Percentiles rank a stretch among this genome's conserved stretches.
phyloP scores from a whole-genome alignment of 2,888 invertebrate species.

The Macropis europaea region DNA sequence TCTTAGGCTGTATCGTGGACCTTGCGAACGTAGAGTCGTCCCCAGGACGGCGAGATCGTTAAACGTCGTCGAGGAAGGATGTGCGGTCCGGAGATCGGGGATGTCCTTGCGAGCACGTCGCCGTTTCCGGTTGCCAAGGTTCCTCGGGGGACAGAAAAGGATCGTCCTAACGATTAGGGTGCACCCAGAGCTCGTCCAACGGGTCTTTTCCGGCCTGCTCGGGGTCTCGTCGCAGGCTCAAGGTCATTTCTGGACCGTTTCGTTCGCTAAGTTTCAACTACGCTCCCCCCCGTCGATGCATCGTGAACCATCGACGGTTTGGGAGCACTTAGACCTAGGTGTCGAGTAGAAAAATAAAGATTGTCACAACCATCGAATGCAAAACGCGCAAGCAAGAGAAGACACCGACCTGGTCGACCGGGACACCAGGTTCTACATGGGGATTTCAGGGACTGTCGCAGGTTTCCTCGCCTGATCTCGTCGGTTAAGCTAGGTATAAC shows the following conservation, averaged over 20 bases:
- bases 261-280: no score
- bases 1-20: slow-evolving; percentile 48
- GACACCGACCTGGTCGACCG: slow-evolving; percentile 3
- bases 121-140: slow-evolving; percentile 21
- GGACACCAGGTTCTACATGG: background rate
- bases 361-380: slow-evolving; percentile 33
- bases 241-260: background rate
- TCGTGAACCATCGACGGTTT: background rate
- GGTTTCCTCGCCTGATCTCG: background rate
- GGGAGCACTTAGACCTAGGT: slow-evolving; percentile 13
- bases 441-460: background rate
- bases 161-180: slow-evolving; percentile 3
- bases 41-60: slow-evolving; percentile 35
- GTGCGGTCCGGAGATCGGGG: slow-evolving; percentile 38
- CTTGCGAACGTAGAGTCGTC: slow-evolving; percentile 56
- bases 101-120: slow-evolving; percentile 36
- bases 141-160: slow-evolving; percentile 17
- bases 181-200: slow-evolving; percentile 32
- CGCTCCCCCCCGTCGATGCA: background rate
- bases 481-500: slow-evolving; percentile 18
- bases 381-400: background rate
- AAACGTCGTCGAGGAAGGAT: slow-evolving; percentile 31
- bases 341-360: slow-evolving; percentile 59
- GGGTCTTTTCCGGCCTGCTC: background rate
- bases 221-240: background rate